A percentile compares a stretch with the other conserved stretches of the same genome.
These are phyloP conservation scores for Pteropus rufus DNA, from an alignment of 2,797 vertebrate genomes.

Conservation along the genomic window DNA sequence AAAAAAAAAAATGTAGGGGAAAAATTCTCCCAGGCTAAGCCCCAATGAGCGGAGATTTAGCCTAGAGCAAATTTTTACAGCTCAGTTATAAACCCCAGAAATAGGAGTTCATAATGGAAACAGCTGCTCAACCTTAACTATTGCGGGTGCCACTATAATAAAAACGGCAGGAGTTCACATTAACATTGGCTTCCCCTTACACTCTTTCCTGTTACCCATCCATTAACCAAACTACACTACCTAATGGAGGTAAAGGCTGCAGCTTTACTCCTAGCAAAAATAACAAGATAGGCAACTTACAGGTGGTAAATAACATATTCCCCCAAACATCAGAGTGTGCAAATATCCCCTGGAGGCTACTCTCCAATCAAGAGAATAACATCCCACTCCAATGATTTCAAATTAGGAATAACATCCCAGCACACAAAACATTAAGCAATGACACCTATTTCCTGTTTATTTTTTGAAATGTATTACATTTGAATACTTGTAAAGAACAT, in stretches of 20 bases:
- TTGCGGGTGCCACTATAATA: constrained; percentile 80
- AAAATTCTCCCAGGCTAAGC: constrained; percentile 83
- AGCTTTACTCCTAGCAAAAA: constrained; percentile 64
- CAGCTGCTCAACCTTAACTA: constrained; percentile 84
- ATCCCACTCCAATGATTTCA: background rate
- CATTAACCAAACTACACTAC: constrained; percentile 79
- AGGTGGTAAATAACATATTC: constrained; percentile 67
- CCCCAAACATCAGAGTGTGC: constrained; percentile 13
- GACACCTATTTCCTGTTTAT: constrained; percentile 21
- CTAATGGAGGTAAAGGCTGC: constrained; percentile 77
- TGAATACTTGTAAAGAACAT: background rate
- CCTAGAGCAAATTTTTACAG: constrained; percentile 84
- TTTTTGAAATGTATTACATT: constrained; percentile 45
- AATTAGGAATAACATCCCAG: constrained; percentile 44
- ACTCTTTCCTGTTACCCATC: constrained; percentile 83
- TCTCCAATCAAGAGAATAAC: constrained; percentile 6
- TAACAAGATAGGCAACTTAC: constrained; percentile 77
- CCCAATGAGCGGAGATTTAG: constrained; percentile 79
- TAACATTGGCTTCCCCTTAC: constrained; percentile 81
- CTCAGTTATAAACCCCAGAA: constrained; percentile 85
- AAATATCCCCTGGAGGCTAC: constrained; percentile 42
- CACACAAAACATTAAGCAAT: constrained; percentile 1
- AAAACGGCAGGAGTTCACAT: constrained; percentile 83
- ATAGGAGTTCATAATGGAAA: constrained; percentile 86
- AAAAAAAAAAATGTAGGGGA: constrained; percentile 38